Percentiles rank a stretch among this genome's conserved stretches.
Conservation (phyloP, 2,113 vertebrate genomes). For the Alces alces region DNA sequence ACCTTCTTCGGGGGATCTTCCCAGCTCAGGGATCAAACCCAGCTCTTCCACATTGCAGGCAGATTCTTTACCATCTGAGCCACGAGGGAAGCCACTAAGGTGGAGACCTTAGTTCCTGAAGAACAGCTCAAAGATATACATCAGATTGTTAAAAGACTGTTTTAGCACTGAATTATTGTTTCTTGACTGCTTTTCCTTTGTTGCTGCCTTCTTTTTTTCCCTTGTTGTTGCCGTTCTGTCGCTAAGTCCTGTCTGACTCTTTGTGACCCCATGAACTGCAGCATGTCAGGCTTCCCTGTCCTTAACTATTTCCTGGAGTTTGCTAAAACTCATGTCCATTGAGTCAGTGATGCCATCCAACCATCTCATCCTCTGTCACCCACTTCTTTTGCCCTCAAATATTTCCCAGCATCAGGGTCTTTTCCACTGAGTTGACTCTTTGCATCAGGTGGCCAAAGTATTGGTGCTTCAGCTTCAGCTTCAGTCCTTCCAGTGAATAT, state of each 20-base stretch:
- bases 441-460: not conserved
- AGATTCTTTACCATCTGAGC: not conserved
- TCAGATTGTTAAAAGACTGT: not conserved
- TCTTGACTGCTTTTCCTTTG: not conserved
- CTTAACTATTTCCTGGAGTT: not conserved
- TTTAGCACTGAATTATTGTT: not conserved
- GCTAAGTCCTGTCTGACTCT: not conserved
- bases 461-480: not conserved
- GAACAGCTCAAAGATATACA: not conserved
- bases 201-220: not conserved
- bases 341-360: not conserved
- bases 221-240: not conserved
- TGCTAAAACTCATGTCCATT: not conserved
- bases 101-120: not conserved
- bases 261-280: not conserved
- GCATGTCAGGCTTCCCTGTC: not conserved
- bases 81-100: not conserved
- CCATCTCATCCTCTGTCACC: not conserved
- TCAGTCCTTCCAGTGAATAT: not conserved
- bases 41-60: not conserved
- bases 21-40: not conserved
- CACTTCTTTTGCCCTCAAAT: not conserved
- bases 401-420: not conserved
- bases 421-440: not conserved
- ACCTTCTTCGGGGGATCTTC: not conserved